Conservation (phyloP, 2,888 invertebrate genomes). For the Phorcus lineatus region DNA sequence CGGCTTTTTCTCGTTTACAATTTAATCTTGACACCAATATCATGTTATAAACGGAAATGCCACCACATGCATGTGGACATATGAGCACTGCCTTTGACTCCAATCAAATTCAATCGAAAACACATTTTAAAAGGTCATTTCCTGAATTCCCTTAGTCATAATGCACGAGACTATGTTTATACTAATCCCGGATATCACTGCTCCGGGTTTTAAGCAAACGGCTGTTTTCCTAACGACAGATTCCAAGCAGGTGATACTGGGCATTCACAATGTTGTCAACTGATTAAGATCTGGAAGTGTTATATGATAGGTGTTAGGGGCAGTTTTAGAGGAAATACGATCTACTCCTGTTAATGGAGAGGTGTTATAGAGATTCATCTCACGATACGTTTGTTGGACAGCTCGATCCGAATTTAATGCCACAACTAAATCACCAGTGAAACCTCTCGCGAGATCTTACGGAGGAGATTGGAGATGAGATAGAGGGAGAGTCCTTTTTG, state of each 20-base stretch:
- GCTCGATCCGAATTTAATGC: neutral
- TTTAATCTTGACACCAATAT: too few relatives aligned
- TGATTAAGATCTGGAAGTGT: slow-evolving; percentile 10
- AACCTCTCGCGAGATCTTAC: neutral
- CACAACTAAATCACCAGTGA: slow-evolving; percentile 7
- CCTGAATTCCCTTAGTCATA: slow-evolving; percentile 2
- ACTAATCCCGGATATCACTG: slow-evolving; percentile 2
- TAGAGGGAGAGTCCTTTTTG: neutral
- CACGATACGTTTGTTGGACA: neutral
- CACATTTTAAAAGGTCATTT: neutral
- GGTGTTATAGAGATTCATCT: neutral
- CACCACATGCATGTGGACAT: neutral
- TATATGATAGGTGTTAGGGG: slow-evolving; percentile 17
- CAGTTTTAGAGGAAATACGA: slow-evolving; percentile 20
- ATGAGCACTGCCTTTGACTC: neutral
- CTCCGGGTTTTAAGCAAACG: neutral
- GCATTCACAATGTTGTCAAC: slow-evolving; percentile 16
- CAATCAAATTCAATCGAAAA: slow-evolving; percentile 14
- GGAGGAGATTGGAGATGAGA: neutral
- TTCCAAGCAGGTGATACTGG: slow-evolving; percentile 16
- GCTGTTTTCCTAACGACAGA: neutral
- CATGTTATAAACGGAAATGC: neutral
- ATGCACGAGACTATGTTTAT: neutral
- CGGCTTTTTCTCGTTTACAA: too few relatives aligned
- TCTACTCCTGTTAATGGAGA: slow-evolving; percentile 12